Conservation (phyloP, 2,113 vertebrate species). For the Carettochelys insculpta region DNA sequence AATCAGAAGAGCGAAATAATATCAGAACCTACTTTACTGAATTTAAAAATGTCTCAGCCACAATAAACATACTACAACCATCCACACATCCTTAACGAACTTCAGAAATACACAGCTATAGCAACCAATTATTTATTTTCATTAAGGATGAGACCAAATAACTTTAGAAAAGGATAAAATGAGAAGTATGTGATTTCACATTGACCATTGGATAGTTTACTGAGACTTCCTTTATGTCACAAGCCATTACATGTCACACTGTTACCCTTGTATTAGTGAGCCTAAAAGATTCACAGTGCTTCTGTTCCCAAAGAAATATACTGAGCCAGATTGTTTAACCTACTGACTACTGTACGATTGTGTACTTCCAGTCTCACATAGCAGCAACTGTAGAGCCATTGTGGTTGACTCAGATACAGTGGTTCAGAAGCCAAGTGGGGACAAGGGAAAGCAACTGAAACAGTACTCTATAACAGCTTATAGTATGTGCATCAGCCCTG, state of each 20-base stretch:
- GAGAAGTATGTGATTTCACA: not conserved
- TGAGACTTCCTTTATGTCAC: not conserved
- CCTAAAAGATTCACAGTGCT: not conserved
- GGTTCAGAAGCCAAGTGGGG: not conserved
- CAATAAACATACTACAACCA: not conserved
- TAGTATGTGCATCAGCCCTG: not conserved
- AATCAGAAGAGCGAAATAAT: conserved; percentile 50
- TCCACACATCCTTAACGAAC: not conserved
- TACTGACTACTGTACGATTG: not conserved
- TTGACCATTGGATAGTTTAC: not conserved
- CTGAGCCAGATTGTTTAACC: not conserved
- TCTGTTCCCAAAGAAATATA: not conserved
- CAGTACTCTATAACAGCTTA: not conserved
- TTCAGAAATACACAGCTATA: not conserved
- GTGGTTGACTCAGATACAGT: not conserved
- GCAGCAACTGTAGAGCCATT: not conserved
- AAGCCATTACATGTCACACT: not conserved
- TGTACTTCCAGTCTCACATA: not conserved
- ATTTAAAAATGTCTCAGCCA: not conserved
- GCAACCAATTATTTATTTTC: not conserved
- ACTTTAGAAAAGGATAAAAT: rapidly evolving
- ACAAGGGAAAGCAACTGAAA: not conserved
- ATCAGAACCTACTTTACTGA: conserved; percentile 70
- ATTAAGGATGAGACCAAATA: not conserved
- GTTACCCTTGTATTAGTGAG: not conserved